Percentiles rank a stretch among this genome's conserved stretches.
Evolutionary conservation across 37 sponge, comb jelly and placozoan genomes (phyloP).

Genomic region (Beroe ovata): DNA sequence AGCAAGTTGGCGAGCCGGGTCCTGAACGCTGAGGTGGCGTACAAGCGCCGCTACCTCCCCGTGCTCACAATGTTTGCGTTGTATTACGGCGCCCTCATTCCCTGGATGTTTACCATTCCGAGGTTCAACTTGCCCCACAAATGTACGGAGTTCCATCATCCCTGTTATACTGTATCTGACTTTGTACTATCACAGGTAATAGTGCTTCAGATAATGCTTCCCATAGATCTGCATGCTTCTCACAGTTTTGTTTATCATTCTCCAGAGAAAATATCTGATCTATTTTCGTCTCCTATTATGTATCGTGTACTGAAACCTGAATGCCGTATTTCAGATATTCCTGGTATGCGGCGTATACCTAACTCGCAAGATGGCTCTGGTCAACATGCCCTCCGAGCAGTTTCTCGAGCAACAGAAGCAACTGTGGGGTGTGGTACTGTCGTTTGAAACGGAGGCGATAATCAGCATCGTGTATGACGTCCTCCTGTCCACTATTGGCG

Average conservation of each 20-base stretch:
- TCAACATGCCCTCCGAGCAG: conserved; percentile 65
- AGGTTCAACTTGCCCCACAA: neutral
- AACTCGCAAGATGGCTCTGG: conserved; percentile 27
- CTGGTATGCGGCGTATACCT: conserved; percentile 66
- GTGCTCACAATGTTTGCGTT: neutral
- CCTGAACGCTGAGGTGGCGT: conserved; percentile 59
- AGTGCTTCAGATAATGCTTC: too few relatives aligned
- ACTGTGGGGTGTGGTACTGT: conserved; percentile 40
- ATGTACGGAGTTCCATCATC: conserved; percentile 64
- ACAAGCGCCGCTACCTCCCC: conserved; percentile 16
- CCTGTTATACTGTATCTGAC: conserved; percentile 20
- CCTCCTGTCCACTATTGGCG: neutral
- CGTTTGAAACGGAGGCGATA: conserved; percentile 55
- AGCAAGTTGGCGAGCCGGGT: conserved; percentile 46
- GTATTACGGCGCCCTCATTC: conserved; percentile 56
- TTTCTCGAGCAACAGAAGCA: conserved; percentile 52
- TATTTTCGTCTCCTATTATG: neutral
- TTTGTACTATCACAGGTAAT: conserved; percentile 43
- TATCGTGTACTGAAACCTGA: too few relatives aligned
- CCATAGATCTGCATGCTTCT: too few relatives aligned
- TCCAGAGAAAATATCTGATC: neutral
- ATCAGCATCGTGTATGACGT: conserved; percentile 51
- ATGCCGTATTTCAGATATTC: conserved; percentile 32
- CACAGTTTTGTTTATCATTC: neutral
- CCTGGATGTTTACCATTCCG: conserved; percentile 17